Evolutionary conservation across 2,113 vertebrate species (phyloP), one percentile per base, ranked within the genome.

Genomic region (Varanus komodoensis): DNA sequence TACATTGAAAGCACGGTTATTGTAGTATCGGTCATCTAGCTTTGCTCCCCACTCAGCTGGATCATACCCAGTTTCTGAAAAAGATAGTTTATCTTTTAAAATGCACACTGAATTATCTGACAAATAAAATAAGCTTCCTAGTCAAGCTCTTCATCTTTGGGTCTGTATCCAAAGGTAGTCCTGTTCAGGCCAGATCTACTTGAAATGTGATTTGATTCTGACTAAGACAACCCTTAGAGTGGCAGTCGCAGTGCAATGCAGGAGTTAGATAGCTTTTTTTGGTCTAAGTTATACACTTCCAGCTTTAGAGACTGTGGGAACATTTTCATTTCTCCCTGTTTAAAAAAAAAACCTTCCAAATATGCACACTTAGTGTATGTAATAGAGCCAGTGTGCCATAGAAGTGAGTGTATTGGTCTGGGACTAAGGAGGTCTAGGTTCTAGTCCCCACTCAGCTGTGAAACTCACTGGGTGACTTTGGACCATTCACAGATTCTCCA

Each of bases 51-150:
- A 89, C 57, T 85, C 82, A 44, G 32, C 8, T 38, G 89, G 74
- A 50, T 89, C 89, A 85, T 85, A 89, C 29, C 89, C 89, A 57
- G 61, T 89, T 89, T 89, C 89, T 89, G 82, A 85, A 89, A 83
- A 85, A 54, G 23, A 85, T 25, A 34, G 14, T 12, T 69, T 27
- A 1, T 77, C 29, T 48, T 68, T 69, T 8, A 27, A 38, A 84
- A 25, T 29, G 4, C 29, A 67, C 7, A 78, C 14, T 69, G 14
- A 38, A 25, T 77, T 52, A 12, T 64, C 50, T 52, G 8, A 17
- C 27, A 52, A 77, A 17, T 11, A 67, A 77, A 89, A 54, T 50
- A 48, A 67, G 52, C 1, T 89, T 48, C 54, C 71, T 67, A 12
- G 29, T 29, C 74, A 89, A 68, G 48, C 12, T 69, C 12, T 54